Percentiles rank a stretch among this genome's conserved stretches.
phyloP scores from a whole-genome alignment of 2,888 invertebrate genomes.

The Tinea semifulvella region DNA sequence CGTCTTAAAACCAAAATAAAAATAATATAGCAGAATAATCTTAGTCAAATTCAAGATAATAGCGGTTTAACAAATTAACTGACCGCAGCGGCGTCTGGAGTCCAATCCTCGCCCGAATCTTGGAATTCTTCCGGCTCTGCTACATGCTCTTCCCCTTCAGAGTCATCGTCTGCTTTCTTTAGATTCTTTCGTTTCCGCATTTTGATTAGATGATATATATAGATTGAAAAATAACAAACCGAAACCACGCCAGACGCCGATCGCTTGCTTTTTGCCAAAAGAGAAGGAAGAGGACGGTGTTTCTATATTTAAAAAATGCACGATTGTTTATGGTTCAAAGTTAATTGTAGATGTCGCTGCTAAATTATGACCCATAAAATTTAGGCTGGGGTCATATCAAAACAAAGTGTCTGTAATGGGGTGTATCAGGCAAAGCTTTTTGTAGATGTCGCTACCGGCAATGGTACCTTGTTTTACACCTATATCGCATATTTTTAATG shows the following conservation, averaged over 20 bases:
- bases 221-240: constrained; percentile 6
- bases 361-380: too few species aligned
- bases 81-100: constrained; percentile 61
- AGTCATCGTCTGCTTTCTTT: constrained; percentile 55
- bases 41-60: too few species aligned
- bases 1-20: too few species aligned
- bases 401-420: too few species aligned
- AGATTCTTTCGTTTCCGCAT: constrained; percentile 61
- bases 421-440: too few species aligned
- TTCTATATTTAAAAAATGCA: neutral
- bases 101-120: constrained; percentile 65
- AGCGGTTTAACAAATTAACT: constrained; percentile 15
- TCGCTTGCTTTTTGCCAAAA: neutral
- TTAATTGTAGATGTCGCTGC: too few species aligned
- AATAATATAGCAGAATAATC: too few species aligned
- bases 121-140: constrained; percentile 63
- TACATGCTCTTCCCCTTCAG: constrained; percentile 53
- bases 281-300: constrained; percentile 5
- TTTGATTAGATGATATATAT: neutral
- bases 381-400: too few species aligned
- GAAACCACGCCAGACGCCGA: constrained; percentile 11
- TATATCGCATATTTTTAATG: too few species aligned
- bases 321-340: too few species aligned
- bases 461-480: too few species aligned
- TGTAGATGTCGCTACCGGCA: too few species aligned